Evolutionary conservation across 2,888 invertebrate genomes (phyloP), one percentile per base, ranked within the genome.

Genomic region (Aquatica leii): DNA sequence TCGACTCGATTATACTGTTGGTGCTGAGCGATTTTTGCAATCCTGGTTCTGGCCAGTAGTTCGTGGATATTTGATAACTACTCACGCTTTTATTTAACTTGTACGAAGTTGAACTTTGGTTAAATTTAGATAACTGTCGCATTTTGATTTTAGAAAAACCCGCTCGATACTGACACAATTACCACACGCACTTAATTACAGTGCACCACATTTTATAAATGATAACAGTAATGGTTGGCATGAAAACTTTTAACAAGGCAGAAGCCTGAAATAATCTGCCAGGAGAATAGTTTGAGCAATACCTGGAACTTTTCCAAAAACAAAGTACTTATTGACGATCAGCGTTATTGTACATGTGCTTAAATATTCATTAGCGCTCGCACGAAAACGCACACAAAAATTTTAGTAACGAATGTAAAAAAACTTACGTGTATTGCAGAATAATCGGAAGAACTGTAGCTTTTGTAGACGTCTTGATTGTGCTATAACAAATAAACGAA

Each of bases 1-100:
- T 86, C 54, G 87, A 88, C 76, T 92, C 87, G 65, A 92, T 84
- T 12, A 87, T 84, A 77, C 88, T 88, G 71, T 82, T 69, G 11
- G 78, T 75, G 62, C 80, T 82, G 40, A 74, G 73, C 6, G 80
- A 80, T 69, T 75, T 79, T 66, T 75, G 74, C 15, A 81, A 65
- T 4, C 69, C 73, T n/a, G 20, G 34, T 43, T 17, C 17, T 1
- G 9, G 18, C 2, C 9, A 1, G 17, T 6, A 9, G 2, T 75
- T 74, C 1, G 73, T 35, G 0, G 76, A 73, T 6, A 71, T 41
- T 14, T 71, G 60, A 46, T 73, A 67, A 31, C 64, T 70, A 51
- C 72, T 74, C 15, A 66, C 62, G 62, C 73, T 74, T 55, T 69
- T 60, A 63, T 70, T 73, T 31, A 75, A 53, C 0, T 66, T 18